Conservation (phyloP, 30 jellyfish, hydroid and myxozoan species). For the Phacellophora camtschatica region DNA sequence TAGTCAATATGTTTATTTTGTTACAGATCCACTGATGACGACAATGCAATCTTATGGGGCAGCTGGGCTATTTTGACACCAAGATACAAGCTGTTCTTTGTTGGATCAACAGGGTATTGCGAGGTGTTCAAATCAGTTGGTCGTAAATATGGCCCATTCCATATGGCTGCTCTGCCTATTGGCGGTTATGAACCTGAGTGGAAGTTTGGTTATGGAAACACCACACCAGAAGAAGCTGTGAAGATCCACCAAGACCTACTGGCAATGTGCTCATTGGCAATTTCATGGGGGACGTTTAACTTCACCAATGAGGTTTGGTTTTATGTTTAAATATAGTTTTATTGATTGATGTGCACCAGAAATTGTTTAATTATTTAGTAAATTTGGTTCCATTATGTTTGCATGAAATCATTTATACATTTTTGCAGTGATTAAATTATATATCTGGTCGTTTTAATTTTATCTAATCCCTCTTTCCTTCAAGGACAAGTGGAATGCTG, state of each 20-base stretch:
- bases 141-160: constrained; percentile 96
- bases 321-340: too few relatives aligned
- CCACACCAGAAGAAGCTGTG: constrained; percentile 97
- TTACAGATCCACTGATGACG: constrained; percentile 90
- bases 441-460: too few relatives aligned
- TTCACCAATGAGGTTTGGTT: constrained; percentile 96
- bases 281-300: constrained; percentile 96
- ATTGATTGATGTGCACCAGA: neutral
- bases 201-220: constrained; percentile 81
- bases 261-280: constrained; percentile 98
- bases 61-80: constrained; percentile 93
- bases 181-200: constrained; percentile 96
- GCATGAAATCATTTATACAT: too few relatives aligned
- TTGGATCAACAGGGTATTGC: constrained; percentile 94
- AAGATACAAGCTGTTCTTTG: constrained; percentile 84
- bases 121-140: constrained; percentile 94
- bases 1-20: too few relatives aligned
- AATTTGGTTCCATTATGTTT: too few relatives aligned
- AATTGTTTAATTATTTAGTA: too few relatives aligned
- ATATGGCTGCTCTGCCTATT: constrained; percentile 98
- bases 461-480: too few relatives aligned
- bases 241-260: constrained; percentile 89
- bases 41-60: constrained; percentile 91
- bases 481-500: too few relatives aligned
- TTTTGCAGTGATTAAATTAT: too few relatives aligned